Percentiles rank a stretch among this genome's conserved stretches.
Evolutionary conservation across 2,888 invertebrate species (phyloP).

Genomic region (Ditula angustiorana): DNA sequence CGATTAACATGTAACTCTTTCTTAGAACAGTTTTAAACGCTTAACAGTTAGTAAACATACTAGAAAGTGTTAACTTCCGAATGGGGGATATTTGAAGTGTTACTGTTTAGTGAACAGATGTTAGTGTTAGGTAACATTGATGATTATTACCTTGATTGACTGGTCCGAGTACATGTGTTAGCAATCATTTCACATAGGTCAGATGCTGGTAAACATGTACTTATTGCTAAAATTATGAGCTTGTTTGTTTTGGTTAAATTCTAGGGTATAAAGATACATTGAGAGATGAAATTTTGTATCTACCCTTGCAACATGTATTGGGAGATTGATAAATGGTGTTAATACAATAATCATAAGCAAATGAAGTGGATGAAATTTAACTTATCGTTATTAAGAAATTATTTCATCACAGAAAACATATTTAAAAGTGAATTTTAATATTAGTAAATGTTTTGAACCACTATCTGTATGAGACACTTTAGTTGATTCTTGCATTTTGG

Average conservation of each 20-base stretch:
- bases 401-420: no score
- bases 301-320: slow-evolving; percentile 15
- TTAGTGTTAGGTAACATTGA: slow-evolving; percentile 36
- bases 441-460: no score
- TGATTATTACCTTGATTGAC: slow-evolving; percentile 36
- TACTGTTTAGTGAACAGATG: slow-evolving; percentile 39
- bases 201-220: slow-evolving; percentile 23
- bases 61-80: slow-evolving; percentile 41
- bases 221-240: not conserved
- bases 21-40: slow-evolving; percentile 1
- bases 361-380: no score
- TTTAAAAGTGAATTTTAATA: no score
- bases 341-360: not conserved
- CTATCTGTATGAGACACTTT: no score
- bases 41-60: not conserved
- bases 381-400: no score
- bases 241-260: slow-evolving; percentile 16
- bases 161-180: slow-evolving; percentile 32
- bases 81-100: slow-evolving; percentile 31
- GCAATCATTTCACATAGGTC: slow-evolving; percentile 28
- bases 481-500: no score
- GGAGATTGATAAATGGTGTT: not conserved
- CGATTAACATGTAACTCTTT: slow-evolving; percentile 31
- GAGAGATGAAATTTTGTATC: not conserved
- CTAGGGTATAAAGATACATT: slow-evolving; percentile 3